Percentiles rank a stretch among this genome's conserved stretches.
These are phyloP conservation scores for Cydia fagiglandana DNA, from an alignment of 1,140 invertebrate genomes.

Conservation along the genomic window DNA sequence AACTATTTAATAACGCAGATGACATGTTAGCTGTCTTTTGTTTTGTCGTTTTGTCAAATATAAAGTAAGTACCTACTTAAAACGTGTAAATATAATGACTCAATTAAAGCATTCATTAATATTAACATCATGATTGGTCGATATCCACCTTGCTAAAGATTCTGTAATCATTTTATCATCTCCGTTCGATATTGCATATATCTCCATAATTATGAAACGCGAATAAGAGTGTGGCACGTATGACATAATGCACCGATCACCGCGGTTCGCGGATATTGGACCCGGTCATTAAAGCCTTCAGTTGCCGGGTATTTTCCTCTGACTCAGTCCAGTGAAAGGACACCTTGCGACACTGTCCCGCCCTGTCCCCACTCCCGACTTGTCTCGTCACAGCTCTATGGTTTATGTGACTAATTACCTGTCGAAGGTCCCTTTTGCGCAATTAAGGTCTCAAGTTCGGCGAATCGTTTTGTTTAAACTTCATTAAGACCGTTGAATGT, in stretches of 20 bases:
- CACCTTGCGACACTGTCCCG: slow-evolving; percentile 4
- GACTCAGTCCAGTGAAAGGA: slow-evolving; percentile 9
- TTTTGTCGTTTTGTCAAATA: background rate
- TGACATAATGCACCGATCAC: slow-evolving; percentile 2
- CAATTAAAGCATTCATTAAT: background rate
- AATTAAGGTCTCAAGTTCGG: slow-evolving; percentile 1
- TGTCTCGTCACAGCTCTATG: background rate
- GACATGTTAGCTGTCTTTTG: background rate
- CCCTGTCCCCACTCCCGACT: slow-evolving; percentile 3
- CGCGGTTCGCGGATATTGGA: background rate
- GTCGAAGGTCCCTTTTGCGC: background rate
- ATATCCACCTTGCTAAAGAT: background rate
- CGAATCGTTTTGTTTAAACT: background rate
- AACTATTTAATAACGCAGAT: background rate
- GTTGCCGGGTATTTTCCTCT: slow-evolving; percentile 9
- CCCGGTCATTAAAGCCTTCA: background rate
- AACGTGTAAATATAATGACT: no score
- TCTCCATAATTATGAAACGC: background rate
- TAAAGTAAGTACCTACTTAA: no score
- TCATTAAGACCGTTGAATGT: background rate
- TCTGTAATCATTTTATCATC: background rate
- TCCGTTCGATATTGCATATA: background rate
- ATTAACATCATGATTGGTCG: background rate
- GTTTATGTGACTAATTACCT: slow-evolving; percentile 8
- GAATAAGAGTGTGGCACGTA: background rate